These are phyloP conservation scores for Caradrina clavipalpis DNA, from an alignment of 2,888 invertebrate species.

Conservation along the genomic window DNA sequence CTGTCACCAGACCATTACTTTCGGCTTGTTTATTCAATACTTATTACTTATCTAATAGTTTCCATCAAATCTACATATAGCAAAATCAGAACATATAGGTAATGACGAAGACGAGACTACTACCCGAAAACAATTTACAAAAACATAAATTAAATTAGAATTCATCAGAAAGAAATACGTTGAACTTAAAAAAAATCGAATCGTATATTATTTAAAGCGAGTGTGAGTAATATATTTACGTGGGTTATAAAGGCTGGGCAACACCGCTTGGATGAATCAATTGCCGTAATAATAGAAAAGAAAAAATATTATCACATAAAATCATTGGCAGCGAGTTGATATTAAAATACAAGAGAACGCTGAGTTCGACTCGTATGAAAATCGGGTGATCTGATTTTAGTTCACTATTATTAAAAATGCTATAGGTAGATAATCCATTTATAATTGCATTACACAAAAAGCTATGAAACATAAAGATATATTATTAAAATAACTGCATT, in stretches of 20 bases:
- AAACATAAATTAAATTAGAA: constrained; percentile 32
- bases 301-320: constrained; percentile 44
- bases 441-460: too few relatives aligned
- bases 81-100: constrained; percentile 7
- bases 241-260: constrained; percentile 44
- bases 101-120: constrained; percentile 2
- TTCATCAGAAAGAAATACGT: constrained; percentile 27
- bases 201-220: constrained; percentile 22
- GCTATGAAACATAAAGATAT: too few relatives aligned
- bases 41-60: not conserved
- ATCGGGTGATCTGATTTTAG: constrained; percentile 8
- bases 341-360: constrained; percentile 30
- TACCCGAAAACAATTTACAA: constrained; percentile 35
- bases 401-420: not conserved
- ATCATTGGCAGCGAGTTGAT: constrained; percentile 46
- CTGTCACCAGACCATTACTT: constrained; percentile 29
- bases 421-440: too few relatives aligned
- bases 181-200: constrained; percentile 24
- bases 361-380: not conserved
- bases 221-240: constrained; percentile 47
- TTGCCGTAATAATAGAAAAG: constrained; percentile 49
- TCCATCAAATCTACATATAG: not conserved
- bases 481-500: too few relatives aligned
- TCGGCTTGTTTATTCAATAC: constrained; percentile 25
- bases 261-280: constrained; percentile 57